These are phyloP conservation scores for Sorex maritimensis DNA, from an alignment of 2,797 vertebrate genomes.

Conservation along the genomic window DNA sequence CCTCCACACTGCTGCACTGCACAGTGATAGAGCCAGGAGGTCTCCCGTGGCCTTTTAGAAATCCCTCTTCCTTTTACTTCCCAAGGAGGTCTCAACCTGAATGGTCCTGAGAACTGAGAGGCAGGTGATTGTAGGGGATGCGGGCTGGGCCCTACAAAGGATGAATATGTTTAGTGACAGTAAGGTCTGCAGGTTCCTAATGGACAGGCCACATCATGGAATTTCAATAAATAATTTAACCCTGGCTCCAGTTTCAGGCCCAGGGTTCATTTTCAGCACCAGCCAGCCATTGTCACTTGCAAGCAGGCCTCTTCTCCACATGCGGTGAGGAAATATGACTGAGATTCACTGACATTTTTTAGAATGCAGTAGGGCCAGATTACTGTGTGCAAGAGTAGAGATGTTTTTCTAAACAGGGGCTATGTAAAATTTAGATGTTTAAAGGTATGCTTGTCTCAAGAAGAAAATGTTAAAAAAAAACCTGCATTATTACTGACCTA, in stretches of 20 bases:
- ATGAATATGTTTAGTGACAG: constrained; percentile 49
- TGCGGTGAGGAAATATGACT: constrained; percentile 88
- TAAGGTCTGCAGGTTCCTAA: constrained; percentile 80
- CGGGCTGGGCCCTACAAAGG: background rate
- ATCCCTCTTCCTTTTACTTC: background rate
- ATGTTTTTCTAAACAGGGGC: constrained; percentile 40
- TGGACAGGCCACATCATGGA: constrained; percentile 91
- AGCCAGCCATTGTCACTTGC: constrained; percentile 87
- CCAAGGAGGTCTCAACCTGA: background rate
- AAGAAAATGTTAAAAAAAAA: background rate
- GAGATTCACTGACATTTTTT: constrained; percentile 83
- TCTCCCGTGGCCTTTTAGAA: background rate
- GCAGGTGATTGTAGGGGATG: background rate
- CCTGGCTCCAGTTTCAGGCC: constrained; percentile 89
- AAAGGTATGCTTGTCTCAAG: constrained; percentile 72
- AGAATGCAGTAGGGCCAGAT: constrained; percentile 76
- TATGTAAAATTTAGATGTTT: constrained; percentile 81
- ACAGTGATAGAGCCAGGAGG: fast-evolving
- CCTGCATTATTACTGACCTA: background rate
- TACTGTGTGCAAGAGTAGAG: constrained; percentile 68
- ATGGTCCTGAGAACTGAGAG: background rate
- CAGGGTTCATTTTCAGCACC: constrained; percentile 90
- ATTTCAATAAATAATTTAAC: constrained; percentile 96
- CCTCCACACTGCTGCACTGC: no score
- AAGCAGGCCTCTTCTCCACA: constrained; percentile 59